Evolutionary conservation across 2,113 vertebrate genomes (phyloP), one percentile per base, ranked within the genome.

Genomic region (Acanthisitta chloris): DNA sequence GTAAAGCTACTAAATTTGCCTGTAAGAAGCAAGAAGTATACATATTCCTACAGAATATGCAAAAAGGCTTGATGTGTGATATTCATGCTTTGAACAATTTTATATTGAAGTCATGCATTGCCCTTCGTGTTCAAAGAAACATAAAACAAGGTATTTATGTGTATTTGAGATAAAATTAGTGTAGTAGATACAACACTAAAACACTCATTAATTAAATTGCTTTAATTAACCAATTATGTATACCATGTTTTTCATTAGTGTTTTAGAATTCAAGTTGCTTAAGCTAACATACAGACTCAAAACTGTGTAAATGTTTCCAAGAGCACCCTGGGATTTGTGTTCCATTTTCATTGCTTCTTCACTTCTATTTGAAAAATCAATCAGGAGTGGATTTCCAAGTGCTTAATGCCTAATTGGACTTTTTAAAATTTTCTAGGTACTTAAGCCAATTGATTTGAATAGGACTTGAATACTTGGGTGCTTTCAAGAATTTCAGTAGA

Each of bases 191-290:
- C 11, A 61, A 88, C 87, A 96, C 36, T 90, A 66, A 91, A 96
- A 81, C 67, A 83, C n/a, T 88, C 18, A 77, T 91, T 95, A 96
- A 92, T 93, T 43, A 71, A 94, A 95, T 90, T 66, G 54, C 45
- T 91, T 92, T 87, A 95, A 94, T 93, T 86, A 80, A 71, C 42
- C 33, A 48, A 61, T 93, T 92, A 77, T 9, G 2, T 85, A 36
- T 90, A 86, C 38, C 21, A 24, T 54, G 52, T 54, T 94, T 96
- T 92, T 73, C 74, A 70, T 91, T 86, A 90, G 34, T 54, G 59
- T 73, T 87, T 85, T 88, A 52, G 76, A 73, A 58, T 86, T 90
- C 62, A 71, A 46, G 38, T 92, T 83, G 38, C 78, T 94, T 93
- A 88, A 90, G 55, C 71, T 78, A 54, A 86, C 59, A 43, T 85